Base-by-base conservation (phyloP, 2,888 invertebrate species). In the Limnephilus auricula region DNA sequence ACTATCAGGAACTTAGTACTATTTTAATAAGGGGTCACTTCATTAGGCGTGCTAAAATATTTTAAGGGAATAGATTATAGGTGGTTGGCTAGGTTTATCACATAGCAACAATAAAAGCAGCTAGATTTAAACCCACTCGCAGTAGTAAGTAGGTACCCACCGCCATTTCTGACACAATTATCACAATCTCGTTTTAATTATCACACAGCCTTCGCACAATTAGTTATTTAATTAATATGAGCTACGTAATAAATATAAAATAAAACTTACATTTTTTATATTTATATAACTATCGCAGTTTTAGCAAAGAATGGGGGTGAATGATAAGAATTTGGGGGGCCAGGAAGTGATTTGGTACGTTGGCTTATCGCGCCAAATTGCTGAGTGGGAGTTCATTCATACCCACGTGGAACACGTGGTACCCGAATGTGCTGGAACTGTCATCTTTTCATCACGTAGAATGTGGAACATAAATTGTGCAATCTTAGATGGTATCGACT, bases 171-270 rank as follows among this genome's bases (percentile, higher is more conserved):
- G 34, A 82, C 82, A 82, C 32, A 82, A 34, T 82, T 34, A 82
- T 82, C 80, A 32, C 32, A 34, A 82, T 34, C 82, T 34, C 34
- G 25, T 32, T 82, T 82, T 18, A 30, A 80, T 32, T 82, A 82
- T 82, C 82, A 9, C 18, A 82, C 82, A 82, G 82, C 82, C 82
- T 82, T 82, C 82, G 34, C 82, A 37, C 32, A 82, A 34, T 82
- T 82, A 82, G 82, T 34, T 82, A 82, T 34, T 82, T 82, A 31
- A 82, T 82, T 82, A 82, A 82, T 34, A 82, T 25, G 82, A 34
- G 34, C 65, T 65, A 65, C 65, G 65, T 65, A 65, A 65, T 65
- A 65, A 9, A 65, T 9, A n/a, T 65, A 65, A 65, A 25, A 65
- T 65, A 25, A 25, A 65, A 65, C 25, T 25, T 65, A 65, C 25